phyloP scores from a whole-genome alignment of 2,113 vertebrate genomes.

The Tylochromis polylepis region DNA sequence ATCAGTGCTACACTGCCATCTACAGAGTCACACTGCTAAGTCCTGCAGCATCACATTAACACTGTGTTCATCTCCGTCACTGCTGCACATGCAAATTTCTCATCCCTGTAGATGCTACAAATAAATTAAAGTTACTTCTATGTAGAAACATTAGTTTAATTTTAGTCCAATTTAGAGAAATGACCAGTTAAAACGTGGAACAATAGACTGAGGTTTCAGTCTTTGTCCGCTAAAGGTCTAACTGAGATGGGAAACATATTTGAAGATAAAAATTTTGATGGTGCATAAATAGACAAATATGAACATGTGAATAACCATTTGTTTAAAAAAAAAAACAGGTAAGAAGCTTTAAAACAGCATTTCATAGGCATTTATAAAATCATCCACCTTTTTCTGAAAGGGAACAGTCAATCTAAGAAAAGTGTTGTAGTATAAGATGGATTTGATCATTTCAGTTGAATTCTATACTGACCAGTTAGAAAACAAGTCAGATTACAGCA shows the following conservation, averaged over 20 bases:
- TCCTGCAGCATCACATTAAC: neutral
- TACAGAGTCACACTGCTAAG: conserved; percentile 31
- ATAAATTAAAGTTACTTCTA: neutral
- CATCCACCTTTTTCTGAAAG: neutral
- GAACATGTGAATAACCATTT: neutral
- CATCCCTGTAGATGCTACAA: neutral
- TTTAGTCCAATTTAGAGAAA: neutral
- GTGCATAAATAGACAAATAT: neutral
- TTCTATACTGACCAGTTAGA: neutral
- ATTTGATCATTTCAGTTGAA: neutral
- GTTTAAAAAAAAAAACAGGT: neutral
- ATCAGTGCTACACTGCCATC: conserved; percentile 57
- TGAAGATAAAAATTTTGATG: neutral
- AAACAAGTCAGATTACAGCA: neutral
- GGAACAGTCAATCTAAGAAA: neutral
- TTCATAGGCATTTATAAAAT: no score
- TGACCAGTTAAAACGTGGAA: neutral
- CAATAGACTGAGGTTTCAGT: neutral
- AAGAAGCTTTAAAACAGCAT: neutral
- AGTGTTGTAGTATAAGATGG: neutral
- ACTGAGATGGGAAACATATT: neutral
- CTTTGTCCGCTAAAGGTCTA: neutral
- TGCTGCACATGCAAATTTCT: neutral
- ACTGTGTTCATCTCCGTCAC: neutral
- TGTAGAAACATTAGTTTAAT: neutral